phyloP scores from a whole-genome alignment of 2,888 invertebrate species.

The Pterostichus niger region DNA sequence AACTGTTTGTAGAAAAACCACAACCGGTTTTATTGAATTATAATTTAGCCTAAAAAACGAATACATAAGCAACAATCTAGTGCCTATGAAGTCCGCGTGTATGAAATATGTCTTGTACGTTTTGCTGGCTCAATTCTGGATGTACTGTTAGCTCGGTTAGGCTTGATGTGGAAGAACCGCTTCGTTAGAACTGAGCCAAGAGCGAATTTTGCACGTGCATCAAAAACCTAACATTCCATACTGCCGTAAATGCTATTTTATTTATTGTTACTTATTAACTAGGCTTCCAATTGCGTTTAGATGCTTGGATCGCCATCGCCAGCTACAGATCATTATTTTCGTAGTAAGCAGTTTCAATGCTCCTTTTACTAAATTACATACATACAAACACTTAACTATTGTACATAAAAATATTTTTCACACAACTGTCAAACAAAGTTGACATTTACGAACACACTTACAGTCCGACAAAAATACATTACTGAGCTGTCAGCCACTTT shows the following conservation, averaged over 20 bases:
- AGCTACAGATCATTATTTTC: no score
- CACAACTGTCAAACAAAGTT: no score
- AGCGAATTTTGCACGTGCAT: slow-evolving; percentile 18
- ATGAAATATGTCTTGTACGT: slow-evolving; percentile 35
- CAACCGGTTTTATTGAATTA: slow-evolving; percentile 76
- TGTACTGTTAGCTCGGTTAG: slow-evolving; percentile 26
- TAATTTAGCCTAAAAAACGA: slow-evolving; percentile 75
- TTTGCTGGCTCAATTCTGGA: slow-evolving; percentile 7
- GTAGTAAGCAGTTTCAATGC: no score
- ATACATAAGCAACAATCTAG: slow-evolving; percentile 42
- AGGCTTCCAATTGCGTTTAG: neutral
- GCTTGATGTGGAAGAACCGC: slow-evolving; percentile 13
- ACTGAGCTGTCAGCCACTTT: no score
- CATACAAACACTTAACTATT: no score
- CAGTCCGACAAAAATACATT: no score
- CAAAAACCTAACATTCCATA: neutral
- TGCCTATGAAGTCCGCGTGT: slow-evolving; percentile 1
- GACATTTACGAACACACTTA: no score
- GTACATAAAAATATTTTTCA: no score
- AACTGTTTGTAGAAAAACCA: slow-evolving; percentile 68
- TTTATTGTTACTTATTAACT: neutral
- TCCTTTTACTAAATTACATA: no score
- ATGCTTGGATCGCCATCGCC: no score
- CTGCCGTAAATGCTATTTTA: neutral
- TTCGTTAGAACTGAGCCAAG: slow-evolving; percentile 3